Evolutionary conservation across 2,113 vertebrate genomes (phyloP).

Genomic region (Haemorhous mexicanus): DNA sequence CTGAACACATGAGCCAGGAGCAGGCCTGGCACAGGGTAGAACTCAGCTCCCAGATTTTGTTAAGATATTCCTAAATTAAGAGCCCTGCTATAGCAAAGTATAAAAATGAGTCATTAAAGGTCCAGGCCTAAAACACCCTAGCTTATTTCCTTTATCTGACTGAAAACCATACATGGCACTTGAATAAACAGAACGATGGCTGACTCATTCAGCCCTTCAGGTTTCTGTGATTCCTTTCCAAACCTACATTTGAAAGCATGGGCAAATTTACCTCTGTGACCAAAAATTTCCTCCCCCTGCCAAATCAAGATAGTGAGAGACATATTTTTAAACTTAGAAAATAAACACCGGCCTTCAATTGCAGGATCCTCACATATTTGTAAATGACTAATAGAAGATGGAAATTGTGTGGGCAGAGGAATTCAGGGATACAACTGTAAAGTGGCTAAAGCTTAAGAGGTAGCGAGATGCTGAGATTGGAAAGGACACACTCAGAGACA

Average conservation of each 20-base stretch:
- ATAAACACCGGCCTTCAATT: background rate
- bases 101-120: background rate
- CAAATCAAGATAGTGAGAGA: background rate
- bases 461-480: background rate
- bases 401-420: background rate
- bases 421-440: background rate
- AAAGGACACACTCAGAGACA: background rate
- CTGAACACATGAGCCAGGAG: background rate
- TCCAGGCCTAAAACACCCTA: background rate
- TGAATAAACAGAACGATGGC: background rate
- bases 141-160: background rate
- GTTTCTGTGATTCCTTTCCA: background rate
- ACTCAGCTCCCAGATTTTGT: background rate
- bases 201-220: background rate
- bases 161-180: background rate
- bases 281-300: rapidly evolving
- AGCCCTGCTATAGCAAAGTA: background rate
- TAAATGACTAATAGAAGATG: background rate
- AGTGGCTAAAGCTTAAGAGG: background rate
- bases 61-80: background rate
- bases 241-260: background rate
- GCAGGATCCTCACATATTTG: background rate
- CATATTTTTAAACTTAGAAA: background rate
- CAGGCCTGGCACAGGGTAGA: rapidly evolving
- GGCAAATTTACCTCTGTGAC: background rate